Conservation (phyloP, 2,888 invertebrate genomes). For the Cerastis leucographa region DNA sequence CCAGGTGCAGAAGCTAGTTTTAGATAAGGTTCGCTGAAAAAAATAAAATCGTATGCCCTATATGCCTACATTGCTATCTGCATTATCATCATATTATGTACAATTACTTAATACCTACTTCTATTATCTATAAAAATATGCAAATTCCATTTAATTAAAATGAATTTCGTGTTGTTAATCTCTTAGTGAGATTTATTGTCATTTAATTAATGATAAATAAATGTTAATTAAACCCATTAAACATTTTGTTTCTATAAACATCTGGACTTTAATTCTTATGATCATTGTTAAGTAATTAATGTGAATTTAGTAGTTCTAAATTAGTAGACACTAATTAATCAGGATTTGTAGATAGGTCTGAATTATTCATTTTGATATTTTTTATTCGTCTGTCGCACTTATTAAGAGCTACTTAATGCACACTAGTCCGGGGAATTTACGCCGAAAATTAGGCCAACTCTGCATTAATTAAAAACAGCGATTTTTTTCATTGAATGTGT, state of each 20-base stretch:
- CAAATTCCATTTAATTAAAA: neutral
- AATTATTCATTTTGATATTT: constrained; percentile 22
- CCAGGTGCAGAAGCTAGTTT: no score
- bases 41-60: no score
- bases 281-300: constrained; percentile 38
- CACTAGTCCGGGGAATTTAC: no score
- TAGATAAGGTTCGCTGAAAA: no score
- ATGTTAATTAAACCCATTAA: constrained; percentile 35
- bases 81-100: no score
- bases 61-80: no score
- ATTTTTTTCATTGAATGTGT: no score
- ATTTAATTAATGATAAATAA: constrained; percentile 32
- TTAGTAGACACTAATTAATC: constrained; percentile 31
- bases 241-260: constrained; percentile 31
- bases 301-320: constrained; percentile 32
- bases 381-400: constrained; percentile 15
- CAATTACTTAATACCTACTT: neutral
- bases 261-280: constrained; percentile 11
- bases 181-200: constrained; percentile 34
- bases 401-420: neutral
- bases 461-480: no score
- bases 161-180: constrained; percentile 23
- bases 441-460: no score
- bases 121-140: neutral
- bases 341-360: neutral